Evolutionary conservation across 2,113 vertebrate genomes (phyloP).

Genomic region (Sitta europaea): DNA sequence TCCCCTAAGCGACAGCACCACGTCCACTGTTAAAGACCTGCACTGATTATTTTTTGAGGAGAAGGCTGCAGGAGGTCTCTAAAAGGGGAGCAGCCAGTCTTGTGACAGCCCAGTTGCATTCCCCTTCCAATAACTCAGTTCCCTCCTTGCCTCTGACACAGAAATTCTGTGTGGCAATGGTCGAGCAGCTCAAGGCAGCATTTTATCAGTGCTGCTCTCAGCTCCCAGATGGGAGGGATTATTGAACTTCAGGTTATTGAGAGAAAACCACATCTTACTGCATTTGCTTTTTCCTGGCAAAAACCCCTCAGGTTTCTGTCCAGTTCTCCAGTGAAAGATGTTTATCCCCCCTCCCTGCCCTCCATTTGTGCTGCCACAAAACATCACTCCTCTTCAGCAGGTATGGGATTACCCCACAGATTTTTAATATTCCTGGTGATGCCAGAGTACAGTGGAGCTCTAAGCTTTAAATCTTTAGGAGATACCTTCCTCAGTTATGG

Average conservation of each 20-base stretch:
- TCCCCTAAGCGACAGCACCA: not conserved
- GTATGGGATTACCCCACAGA: too few species aligned
- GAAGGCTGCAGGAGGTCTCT: not conserved
- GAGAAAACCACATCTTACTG: not conserved
- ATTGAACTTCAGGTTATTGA: not conserved
- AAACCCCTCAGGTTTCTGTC: not conserved
- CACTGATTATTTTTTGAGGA: rapidly evolving
- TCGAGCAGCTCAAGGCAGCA: not conserved
- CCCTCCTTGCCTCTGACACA: not conserved
- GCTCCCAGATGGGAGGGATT: not conserved
- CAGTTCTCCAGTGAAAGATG: not conserved
- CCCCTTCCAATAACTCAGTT: not conserved
- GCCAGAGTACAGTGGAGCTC: not conserved
- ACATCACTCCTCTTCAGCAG: not conserved
- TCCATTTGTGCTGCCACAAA: not conserved
- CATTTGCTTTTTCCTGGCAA: not conserved
- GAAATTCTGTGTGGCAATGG: not conserved
- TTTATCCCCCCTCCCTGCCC: rapidly evolving
- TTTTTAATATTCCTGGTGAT: not conserved
- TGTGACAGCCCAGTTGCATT: not conserved
- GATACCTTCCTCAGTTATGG: not conserved
- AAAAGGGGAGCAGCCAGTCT: not conserved
- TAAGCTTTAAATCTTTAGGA: not conserved
- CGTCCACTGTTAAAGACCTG: not conserved
- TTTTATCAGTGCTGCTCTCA: not conserved